Percentiles rank a stretch among this genome's conserved stretches.
Conservation (phyloP, 2,113 vertebrate genomes). For the Elephas maximus region DNA sequence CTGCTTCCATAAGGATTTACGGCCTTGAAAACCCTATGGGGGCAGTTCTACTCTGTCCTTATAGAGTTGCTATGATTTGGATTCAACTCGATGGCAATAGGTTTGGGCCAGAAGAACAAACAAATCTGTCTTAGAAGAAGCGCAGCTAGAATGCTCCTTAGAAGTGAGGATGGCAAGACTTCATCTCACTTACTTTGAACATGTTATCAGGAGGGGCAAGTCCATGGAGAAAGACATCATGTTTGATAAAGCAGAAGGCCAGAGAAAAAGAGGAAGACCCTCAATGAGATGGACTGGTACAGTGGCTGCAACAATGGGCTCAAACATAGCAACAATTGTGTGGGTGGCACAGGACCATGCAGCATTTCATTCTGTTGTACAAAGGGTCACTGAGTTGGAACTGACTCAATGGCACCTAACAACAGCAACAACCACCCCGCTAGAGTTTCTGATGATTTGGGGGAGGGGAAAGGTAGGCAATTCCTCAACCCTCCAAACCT, state of each 20-base stretch:
- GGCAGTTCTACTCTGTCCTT: no score
- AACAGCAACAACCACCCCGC: not conserved
- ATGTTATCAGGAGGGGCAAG: not conserved
- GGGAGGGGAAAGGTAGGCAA: not conserved
- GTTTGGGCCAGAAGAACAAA: not conserved
- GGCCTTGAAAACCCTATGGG: no score
- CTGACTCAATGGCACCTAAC: not conserved
- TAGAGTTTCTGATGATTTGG: not conserved
- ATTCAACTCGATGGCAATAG: no score
- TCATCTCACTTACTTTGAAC: not conserved
- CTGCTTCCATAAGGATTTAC: no score
- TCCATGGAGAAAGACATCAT: not conserved
- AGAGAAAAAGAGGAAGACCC: not conserved
- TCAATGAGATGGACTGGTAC: not conserved
- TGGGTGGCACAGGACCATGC: not conserved
- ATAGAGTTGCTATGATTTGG: no score
- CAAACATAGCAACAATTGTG: not conserved
- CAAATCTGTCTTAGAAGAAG: not conserved
- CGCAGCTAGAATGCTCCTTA: not conserved
- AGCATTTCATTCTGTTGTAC: not conserved
- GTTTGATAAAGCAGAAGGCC: not conserved
- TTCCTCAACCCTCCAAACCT: not conserved
- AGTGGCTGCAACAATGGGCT: not conserved
- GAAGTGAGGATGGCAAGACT: not conserved
- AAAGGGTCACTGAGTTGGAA: not conserved